A percentile compares a stretch with the other conserved stretches of the same genome.
Evolutionary conservation across 2,888 invertebrate genomes (phyloP).

Genomic region (Xylota segnis): DNA sequence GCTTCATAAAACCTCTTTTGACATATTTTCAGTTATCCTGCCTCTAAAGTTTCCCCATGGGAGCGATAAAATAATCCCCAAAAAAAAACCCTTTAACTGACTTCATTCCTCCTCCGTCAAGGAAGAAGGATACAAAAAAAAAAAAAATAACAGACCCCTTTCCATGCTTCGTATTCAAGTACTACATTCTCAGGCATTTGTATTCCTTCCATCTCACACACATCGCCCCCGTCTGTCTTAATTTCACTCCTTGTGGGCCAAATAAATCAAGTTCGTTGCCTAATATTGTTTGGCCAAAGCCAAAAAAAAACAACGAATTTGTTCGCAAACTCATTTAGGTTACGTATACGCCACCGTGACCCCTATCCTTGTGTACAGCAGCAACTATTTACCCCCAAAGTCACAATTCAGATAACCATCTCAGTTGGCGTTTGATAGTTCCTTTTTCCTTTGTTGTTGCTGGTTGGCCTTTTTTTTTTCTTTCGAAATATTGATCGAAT

Average conservation of each 20-base stretch:
- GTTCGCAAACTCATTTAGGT: conserved; percentile 64
- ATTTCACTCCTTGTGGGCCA: conserved; percentile 4
- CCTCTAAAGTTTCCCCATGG: conserved; percentile 40
- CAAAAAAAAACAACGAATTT: conserved; percentile 29
- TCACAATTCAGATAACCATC: conserved; percentile 74
- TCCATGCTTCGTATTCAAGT: conserved; percentile 46
- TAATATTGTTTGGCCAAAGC: conserved; percentile 26
- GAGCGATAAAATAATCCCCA: conserved; percentile 57
- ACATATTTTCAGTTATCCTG: conserved; percentile 60
- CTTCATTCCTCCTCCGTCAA: not conserved
- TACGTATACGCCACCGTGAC: conserved; percentile 74
- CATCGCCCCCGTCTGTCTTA: not conserved
- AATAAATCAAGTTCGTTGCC: conserved; percentile 66
- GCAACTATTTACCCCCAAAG: conserved; percentile 51
- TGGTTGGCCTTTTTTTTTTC: conserved; percentile 20
- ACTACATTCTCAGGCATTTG: conserved; percentile 42
- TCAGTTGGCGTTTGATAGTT: conserved; percentile 70
- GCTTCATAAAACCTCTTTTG: conserved; percentile 40
- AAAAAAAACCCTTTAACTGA: conserved; percentile 34
- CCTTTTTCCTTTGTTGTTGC: conserved; percentile 25
- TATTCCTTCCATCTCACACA: conserved; percentile 31
- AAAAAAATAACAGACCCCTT: conserved; percentile 1
- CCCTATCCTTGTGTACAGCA: conserved; percentile 12
- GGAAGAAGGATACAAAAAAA: conserved; percentile 1
- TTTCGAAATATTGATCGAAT: conserved; percentile 67